These are phyloP conservation scores for Sebastes miniatus DNA, from an alignment of 2,797 vertebrate genomes.

Conservation along the genomic window DNA sequence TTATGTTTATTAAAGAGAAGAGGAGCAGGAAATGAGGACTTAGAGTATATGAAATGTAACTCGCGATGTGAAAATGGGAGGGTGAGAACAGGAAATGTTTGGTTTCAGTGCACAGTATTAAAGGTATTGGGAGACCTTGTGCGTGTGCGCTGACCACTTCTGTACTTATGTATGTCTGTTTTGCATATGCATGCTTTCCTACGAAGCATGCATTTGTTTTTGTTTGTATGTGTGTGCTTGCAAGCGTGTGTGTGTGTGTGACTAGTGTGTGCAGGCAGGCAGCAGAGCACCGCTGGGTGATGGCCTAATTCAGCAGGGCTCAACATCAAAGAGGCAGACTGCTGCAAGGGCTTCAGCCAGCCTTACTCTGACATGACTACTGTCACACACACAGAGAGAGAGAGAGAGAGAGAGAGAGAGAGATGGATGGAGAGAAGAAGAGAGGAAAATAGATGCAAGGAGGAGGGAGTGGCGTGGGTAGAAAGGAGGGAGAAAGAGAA, in stretches of 20 bases:
- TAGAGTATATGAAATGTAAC: conserved; percentile 25
- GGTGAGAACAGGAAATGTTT: conserved; percentile 9
- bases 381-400: conserved; percentile 41
- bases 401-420: conserved; percentile 8
- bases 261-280: conserved; percentile 49
- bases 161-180: conserved; percentile 18
- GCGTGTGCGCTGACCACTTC: not conserved
- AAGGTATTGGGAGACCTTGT: not conserved
- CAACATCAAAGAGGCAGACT: conserved; percentile 78
- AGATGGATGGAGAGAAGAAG: conserved; percentile 1
- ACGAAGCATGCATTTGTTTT: conserved; percentile 59
- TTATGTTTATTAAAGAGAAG: conserved; percentile 63
- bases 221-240: conserved; percentile 36
- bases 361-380: conserved; percentile 72
- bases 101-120: conserved; percentile 16
- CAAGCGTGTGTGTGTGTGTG: conserved; percentile 16
- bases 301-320: conserved; percentile 78
- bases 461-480: conserved; percentile 21
- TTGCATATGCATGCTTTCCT: conserved; percentile 35
- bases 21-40: conserved; percentile 41
- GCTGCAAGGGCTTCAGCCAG: conserved; percentile 73
- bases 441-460: conserved; percentile 30
- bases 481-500: conserved; percentile 3
- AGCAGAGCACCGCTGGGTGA: conserved; percentile 70
- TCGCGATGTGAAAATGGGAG: conserved; percentile 3